These are phyloP conservation scores for Discoglossus pictus DNA, from an alignment of 2,797 vertebrate species.

Conservation along the genomic window DNA sequence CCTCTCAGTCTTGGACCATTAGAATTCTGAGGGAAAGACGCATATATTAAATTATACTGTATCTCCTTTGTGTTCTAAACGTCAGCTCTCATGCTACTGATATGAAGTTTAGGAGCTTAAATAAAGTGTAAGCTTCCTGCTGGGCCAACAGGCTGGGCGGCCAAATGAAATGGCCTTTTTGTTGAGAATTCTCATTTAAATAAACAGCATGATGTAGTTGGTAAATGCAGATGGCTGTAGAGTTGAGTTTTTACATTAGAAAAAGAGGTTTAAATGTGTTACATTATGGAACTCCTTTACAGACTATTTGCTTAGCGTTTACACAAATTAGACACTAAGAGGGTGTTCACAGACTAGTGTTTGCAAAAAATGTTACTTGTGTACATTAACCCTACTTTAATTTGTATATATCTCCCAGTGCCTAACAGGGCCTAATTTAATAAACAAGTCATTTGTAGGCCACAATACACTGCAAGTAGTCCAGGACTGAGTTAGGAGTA, in stretches of 20 bases:
- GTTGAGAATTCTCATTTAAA: slow-evolving; percentile 65
- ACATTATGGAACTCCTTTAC: slow-evolving; percentile 29
- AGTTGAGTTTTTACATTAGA: slow-evolving; percentile 42
- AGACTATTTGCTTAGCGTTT: slow-evolving; percentile 6
- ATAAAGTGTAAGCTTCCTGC: slow-evolving; percentile 62
- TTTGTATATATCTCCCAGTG: too few species aligned
- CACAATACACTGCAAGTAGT: too few species aligned
- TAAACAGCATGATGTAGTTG: slow-evolving; percentile 65
- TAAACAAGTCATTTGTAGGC: too few species aligned
- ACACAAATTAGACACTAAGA: slow-evolving; percentile 12
- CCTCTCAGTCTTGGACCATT: slow-evolving; percentile 59
- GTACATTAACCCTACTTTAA: too few species aligned
- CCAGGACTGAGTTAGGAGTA: too few species aligned
- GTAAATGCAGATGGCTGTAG: slow-evolving; percentile 65
- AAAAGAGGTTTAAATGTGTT: slow-evolving; percentile 32
- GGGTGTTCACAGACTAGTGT: neutral
- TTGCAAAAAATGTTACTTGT: too few species aligned
- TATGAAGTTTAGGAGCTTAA: slow-evolving; percentile 66
- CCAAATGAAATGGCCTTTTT: slow-evolving; percentile 68
- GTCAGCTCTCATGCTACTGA: slow-evolving; percentile 61
- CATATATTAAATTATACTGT: slow-evolving; percentile 73
- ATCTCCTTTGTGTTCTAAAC: slow-evolving; percentile 66
- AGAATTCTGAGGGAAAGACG: slow-evolving; percentile 66
- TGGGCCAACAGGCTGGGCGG: slow-evolving; percentile 59
- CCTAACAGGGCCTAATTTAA: too few species aligned